Base-by-base conservation (phyloP, 2,113 vertebrate genomes). In the Sebastes schlegelii region DNA sequence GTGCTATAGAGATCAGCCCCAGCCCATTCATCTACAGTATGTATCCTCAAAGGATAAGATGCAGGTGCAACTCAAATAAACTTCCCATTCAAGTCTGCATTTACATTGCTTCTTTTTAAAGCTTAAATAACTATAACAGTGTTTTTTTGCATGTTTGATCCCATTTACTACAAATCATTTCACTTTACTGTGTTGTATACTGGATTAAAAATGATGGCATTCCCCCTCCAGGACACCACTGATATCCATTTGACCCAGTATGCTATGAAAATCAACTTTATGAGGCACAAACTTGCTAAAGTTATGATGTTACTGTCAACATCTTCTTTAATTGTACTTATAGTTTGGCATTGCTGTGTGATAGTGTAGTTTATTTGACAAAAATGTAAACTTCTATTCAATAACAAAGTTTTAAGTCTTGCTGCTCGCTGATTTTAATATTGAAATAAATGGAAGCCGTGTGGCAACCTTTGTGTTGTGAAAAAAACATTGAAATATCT, bases 11-110 rank as follows among this genome's bases (percentile, higher is more conserved):
- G 77, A 54, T 73, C 75, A 26, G 26, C 34, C 76, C 52, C 12
- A n/a, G 6, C 57, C 51, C 34, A 16, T 54, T 57, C 49, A 16
- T 21, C n/a, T 0, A 26, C 2, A 26, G 26, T 26, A 26, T 26
- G 26, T 4, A 26, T 49, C 55, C 19, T 73, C 67, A 83, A 69
- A 85, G 60, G 79, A 66, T 43, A 54, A 72, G 48, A 78, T 79
- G 70, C 88, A 88, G 79, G 83, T 88, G 79, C 46, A 85, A 80
- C 78, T 73, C 11, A 83, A 68, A 64, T 74, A 64, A 75, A 74
- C 23, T 17, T n/a, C 43, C 63, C 77, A 58, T 61, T 70, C 17
- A 79, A 80, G 57, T 34, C 57, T 46, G 64, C 19, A 49, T 60
- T 79, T 51, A 70, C 26, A 83, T 70, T 58, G 14, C 1, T 72